Conservation (phyloP, 2,888 invertebrate genomes). For the Beris chalybata region DNA sequence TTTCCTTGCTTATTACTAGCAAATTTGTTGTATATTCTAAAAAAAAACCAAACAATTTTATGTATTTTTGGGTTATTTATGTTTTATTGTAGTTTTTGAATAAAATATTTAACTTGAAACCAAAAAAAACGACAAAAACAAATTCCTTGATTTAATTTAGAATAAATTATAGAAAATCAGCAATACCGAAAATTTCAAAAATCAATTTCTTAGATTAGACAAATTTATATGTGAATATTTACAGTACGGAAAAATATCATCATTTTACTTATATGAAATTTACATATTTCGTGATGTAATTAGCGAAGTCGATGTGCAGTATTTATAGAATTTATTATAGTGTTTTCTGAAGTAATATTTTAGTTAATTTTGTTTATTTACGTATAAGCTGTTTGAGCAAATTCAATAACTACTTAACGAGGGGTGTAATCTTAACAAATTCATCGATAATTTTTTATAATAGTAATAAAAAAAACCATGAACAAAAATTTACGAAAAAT, state of each 20-base stretch:
- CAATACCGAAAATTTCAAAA: constrained; percentile 6
- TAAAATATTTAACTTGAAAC: constrained; percentile 23
- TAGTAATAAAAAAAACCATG: too few species aligned
- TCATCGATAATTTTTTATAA: too few species aligned
- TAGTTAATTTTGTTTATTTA: too few species aligned
- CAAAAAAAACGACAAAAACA: constrained; percentile 7
- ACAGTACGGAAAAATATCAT: too few species aligned
- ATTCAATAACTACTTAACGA: too few species aligned
- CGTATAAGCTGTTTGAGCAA: too few species aligned
- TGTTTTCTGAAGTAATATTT: neutral
- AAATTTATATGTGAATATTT: neutral
- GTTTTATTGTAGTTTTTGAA: constrained; percentile 24
- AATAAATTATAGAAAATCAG: constrained; percentile 1
- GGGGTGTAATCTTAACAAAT: too few species aligned
- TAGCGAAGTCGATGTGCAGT: constrained; percentile 39
- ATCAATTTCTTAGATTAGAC: neutral
- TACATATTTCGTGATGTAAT: constrained; percentile 6
- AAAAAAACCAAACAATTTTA: too few species aligned
- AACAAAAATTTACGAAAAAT: too few species aligned
- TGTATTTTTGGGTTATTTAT: constrained; percentile 3
- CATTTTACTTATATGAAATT: neutral
- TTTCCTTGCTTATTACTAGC: constrained; percentile 24
- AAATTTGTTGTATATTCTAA: constrained; percentile 4
- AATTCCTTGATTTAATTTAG: neutral
- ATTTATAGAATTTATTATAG: constrained; percentile 34